Evolutionary conservation across 2,797 vertebrate genomes (phyloP).

Genomic region (Platalea minor): DNA sequence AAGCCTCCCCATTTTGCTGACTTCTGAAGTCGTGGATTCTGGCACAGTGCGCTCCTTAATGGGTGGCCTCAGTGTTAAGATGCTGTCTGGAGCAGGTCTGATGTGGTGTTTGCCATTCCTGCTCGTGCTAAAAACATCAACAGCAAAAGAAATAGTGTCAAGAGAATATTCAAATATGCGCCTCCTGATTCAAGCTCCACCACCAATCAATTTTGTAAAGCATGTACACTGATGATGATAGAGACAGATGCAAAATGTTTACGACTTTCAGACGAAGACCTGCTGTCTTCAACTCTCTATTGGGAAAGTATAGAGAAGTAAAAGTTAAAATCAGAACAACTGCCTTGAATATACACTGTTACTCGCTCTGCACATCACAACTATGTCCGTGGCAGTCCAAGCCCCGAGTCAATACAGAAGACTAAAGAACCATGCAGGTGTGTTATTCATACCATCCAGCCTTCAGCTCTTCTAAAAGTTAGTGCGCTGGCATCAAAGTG

Average conservation of each 20-base stretch:
- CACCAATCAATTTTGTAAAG: background rate
- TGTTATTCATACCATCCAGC: background rate
- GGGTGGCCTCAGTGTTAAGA: conserved; percentile 20
- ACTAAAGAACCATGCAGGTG: background rate
- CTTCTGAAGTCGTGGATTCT: background rate
- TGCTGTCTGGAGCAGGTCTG: background rate
- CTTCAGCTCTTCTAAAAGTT: background rate
- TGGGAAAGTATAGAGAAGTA: background rate
- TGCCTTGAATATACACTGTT: background rate
- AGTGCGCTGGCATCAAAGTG: background rate
- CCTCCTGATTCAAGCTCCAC: background rate
- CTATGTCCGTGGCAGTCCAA: background rate
- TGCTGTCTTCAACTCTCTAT: background rate
- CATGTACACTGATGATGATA: too few species aligned
- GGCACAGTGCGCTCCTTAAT: conserved; percentile 16
- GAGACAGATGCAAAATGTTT: background rate
- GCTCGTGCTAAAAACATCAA: conserved; percentile 26
- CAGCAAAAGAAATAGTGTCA: background rate
- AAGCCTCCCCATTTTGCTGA: conserved; percentile 50
- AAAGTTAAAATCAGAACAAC: background rate
- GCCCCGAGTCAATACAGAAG: background rate
- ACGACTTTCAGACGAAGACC: background rate
- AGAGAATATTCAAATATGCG: background rate
- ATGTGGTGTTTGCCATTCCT: background rate
- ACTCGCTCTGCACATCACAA: background rate